Percentiles rank a stretch among this genome's conserved stretches.
Conservation (phyloP, 2,113 vertebrate genomes). For the Clarias macrocephalus region DNA sequence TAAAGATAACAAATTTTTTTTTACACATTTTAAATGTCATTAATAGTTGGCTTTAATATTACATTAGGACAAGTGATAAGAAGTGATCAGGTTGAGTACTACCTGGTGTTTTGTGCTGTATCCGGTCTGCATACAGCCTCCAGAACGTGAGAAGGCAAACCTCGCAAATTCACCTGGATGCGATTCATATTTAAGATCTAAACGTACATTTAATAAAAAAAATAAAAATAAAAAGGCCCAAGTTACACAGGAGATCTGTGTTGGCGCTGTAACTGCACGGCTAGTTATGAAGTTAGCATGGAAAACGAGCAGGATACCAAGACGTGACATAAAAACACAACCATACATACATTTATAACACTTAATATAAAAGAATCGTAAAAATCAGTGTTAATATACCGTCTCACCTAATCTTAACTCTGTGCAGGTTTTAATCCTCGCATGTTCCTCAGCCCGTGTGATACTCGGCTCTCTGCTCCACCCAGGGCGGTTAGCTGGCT, state of each 20-base stretch:
- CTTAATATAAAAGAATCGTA: no score
- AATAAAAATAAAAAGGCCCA: not conserved
- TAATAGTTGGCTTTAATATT: no score
- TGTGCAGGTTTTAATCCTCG: not conserved
- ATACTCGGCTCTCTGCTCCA: not conserved
- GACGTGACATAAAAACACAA: no score
- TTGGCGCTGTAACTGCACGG: not conserved
- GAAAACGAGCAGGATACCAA: not conserved
- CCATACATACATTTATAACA: no score
- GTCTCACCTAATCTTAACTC: not conserved
- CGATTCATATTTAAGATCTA: conserved; percentile 52
- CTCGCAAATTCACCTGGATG: conserved; percentile 63
- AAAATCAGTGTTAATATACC: no score
- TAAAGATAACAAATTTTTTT: conserved; percentile 30
- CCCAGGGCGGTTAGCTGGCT: conserved; percentile 9
- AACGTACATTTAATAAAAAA: not conserved
- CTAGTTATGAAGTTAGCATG: not conserved
- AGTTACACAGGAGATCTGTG: no score
- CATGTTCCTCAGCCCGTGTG: not conserved
- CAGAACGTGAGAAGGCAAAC: conserved; percentile 55
- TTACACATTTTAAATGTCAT: no score
- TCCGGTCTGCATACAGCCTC: conserved; percentile 58
- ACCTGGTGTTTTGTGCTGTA: conserved; percentile 60
- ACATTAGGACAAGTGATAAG: not conserved
- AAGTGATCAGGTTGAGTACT: conserved; percentile 8